phyloP scores from a whole-genome alignment of 1,140 invertebrate species.

The Amyelois transitella region DNA sequence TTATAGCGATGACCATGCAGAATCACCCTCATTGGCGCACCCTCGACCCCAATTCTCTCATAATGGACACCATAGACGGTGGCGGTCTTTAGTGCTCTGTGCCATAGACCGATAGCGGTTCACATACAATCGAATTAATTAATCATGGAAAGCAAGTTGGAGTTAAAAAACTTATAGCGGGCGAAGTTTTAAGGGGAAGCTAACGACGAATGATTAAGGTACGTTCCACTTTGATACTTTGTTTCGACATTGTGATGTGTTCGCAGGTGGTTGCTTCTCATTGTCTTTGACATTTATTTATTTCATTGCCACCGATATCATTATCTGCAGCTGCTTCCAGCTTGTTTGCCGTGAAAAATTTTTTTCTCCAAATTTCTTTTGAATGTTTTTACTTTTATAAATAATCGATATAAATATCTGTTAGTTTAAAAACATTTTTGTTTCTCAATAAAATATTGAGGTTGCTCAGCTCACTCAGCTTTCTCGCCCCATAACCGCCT shows the following conservation, averaged over 20 bases:
- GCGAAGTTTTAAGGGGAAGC: slow-evolving; percentile 69
- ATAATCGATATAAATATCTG: no score
- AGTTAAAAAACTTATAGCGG: slow-evolving; percentile 67
- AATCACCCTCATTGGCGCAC: slow-evolving; percentile 33
- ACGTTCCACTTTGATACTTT: not conserved
- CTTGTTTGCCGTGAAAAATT: no score
- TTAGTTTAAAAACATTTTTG: no score
- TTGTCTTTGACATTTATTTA: no score
- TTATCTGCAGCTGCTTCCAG: no score
- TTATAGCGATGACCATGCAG: slow-evolving; percentile 54
- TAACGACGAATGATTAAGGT: slow-evolving; percentile 56
- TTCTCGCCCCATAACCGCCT: no score
- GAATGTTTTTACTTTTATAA: no score
- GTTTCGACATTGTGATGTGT: not conserved
- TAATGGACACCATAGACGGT: slow-evolving; percentile 57
- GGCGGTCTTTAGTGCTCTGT: no score
- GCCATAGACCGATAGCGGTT: slow-evolving; percentile 46
- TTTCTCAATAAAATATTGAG: no score
- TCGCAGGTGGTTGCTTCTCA: not conserved
- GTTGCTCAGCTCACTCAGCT: no score
- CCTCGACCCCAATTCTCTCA: slow-evolving; percentile 52
- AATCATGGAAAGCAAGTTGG: slow-evolving; percentile 61
- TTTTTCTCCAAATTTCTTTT: no score
- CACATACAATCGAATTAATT: slow-evolving; percentile 71
- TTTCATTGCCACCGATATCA: no score